Evolutionary conservation across 1,140 invertebrate genomes (phyloP).

Genomic region (Lasioglossum albipes): DNA sequence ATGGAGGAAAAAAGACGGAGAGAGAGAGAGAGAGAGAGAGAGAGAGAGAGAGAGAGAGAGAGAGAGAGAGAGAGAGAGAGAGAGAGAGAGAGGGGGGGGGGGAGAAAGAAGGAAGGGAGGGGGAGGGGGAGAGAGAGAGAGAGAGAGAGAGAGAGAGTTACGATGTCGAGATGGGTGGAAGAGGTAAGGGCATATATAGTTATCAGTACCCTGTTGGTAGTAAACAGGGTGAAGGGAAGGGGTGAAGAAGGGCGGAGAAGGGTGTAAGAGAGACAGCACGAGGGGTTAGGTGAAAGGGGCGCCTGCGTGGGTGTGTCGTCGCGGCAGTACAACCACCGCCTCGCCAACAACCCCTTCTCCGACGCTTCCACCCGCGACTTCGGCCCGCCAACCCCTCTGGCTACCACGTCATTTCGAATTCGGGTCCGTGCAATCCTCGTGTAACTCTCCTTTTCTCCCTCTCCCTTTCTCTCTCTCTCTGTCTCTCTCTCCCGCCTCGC

Average conservation of each 20-base stretch:
- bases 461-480: neutral
- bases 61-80: no score
- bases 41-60: no score
- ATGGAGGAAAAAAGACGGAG: neutral
- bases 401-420: slow-evolving; percentile 41
- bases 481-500: neutral
- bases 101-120: no score
- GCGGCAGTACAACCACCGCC: slow-evolving; percentile 57
- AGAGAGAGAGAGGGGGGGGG: no score
- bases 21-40: no score
- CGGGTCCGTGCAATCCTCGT: slow-evolving; percentile 33
- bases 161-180: neutral
- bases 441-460: neutral
- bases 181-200: slow-evolving; percentile 28
- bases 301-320: slow-evolving; percentile 68
- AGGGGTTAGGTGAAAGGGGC: slow-evolving; percentile 38
- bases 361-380: slow-evolving; percentile 27
- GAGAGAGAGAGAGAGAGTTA: no score
- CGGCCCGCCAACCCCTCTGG: slow-evolving; percentile 24
- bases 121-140: no score
- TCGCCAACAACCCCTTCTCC: slow-evolving; percentile 39
- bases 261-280: neutral
- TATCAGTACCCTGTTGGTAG: slow-evolving; percentile 30
- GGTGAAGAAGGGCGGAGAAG: neutral
- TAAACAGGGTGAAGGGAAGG: slow-evolving; percentile 26